Evolutionary conservation across 1,140 invertebrate genomes (phyloP).

Genomic region (Lordiphosa mommai): DNA sequence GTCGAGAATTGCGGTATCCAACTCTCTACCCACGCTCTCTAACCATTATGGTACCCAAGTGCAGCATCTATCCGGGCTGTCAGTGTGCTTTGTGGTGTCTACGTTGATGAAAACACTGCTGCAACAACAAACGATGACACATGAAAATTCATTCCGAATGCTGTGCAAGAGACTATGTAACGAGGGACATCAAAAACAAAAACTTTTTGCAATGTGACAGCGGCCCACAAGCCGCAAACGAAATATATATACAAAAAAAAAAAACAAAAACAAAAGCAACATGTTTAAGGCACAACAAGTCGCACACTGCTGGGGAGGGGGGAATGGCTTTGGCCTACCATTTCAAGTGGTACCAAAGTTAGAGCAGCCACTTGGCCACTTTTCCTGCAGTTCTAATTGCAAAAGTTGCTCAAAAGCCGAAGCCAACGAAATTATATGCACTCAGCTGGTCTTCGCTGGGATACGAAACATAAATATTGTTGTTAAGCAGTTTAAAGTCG

Average conservation of each 20-base stretch:
- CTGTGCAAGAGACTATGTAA: conserved; percentile 10
- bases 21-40: not conserved
- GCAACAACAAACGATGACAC: conserved; percentile 35
- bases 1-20: too few species aligned
- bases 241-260: conserved; percentile 29
- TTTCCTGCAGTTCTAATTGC: conserved; percentile 59
- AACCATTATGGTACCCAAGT: not conserved
- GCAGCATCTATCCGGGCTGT: conserved; percentile 26
- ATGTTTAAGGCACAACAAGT: conserved; percentile 47
- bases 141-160: conserved; percentile 33
- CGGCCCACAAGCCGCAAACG: conserved; percentile 26
- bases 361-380: conserved; percentile 46
- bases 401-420: conserved; percentile 49
- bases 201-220: conserved; percentile 23
- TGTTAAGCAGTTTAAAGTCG: not conserved
- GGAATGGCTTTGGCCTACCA: conserved; percentile 10
- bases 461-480: conserved; percentile 33
- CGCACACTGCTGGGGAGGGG: not conserved
- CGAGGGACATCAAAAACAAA: conserved; percentile 10
- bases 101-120: conserved; percentile 8
- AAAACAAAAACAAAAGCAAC: conserved; percentile 30
- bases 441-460: conserved; percentile 17
- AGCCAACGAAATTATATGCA: conserved; percentile 57
- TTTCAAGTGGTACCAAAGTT: conserved; percentile 35
- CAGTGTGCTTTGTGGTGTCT: conserved; percentile 24